phyloP scores from a whole-genome alignment of 2,797 vertebrate genomes.

The Uromys caudimaculatus region DNA sequence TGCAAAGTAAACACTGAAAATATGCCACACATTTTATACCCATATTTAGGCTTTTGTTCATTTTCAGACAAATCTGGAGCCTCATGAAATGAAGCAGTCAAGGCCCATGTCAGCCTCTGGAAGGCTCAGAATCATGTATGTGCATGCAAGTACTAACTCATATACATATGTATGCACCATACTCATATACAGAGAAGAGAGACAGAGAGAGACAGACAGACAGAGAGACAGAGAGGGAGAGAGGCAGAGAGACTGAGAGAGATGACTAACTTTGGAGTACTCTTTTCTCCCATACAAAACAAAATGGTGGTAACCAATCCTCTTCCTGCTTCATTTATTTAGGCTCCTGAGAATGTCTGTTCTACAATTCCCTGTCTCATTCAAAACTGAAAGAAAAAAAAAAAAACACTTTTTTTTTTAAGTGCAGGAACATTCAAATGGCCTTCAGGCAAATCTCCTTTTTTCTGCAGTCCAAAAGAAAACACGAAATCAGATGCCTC shows the following conservation, averaged over 20 bases:
- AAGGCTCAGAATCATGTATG: background rate
- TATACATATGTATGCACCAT: background rate
- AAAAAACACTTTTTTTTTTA: background rate
- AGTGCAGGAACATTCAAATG: background rate
- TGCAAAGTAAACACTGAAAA: slow-evolving; percentile 33
- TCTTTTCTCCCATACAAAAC: background rate
- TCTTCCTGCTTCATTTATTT: background rate
- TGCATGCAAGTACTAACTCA: background rate
- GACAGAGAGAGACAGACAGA: background rate
- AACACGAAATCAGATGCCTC: background rate
- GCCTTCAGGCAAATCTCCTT: background rate
- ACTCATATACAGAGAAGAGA: background rate
- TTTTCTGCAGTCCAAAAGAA: background rate
- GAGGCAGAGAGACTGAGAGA: background rate
- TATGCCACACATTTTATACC: background rate
- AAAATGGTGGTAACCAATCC: background rate
- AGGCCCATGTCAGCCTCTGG: background rate
- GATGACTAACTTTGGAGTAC: background rate
- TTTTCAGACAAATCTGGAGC: slow-evolving; percentile 25
- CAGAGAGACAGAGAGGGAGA: background rate
- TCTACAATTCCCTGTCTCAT: background rate
- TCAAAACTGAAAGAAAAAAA: background rate
- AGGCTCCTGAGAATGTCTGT: background rate
- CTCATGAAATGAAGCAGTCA: background rate
- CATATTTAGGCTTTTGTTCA: slow-evolving; percentile 35